Evolutionary conservation across 2,888 invertebrate genomes (phyloP).

Genomic region (Neria commutata): DNA sequence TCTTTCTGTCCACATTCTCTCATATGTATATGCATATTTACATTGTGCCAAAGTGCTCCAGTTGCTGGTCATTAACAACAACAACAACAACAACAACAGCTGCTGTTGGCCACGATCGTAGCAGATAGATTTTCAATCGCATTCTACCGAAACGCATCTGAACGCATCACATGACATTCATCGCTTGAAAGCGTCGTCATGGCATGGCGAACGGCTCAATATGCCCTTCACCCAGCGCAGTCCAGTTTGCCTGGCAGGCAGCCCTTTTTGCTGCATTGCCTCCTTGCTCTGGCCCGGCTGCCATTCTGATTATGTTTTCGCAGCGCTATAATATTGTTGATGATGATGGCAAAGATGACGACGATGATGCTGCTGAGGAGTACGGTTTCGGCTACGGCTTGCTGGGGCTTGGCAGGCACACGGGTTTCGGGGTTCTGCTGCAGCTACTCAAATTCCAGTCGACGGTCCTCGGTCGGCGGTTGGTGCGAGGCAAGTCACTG

Average conservation of each 20-base stretch:
- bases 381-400: too few relatives aligned
- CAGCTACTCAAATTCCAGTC: constrained; percentile 5
- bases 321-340: background rate
- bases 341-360: background rate
- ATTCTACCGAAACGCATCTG: background rate
- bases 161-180: background rate
- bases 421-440: constrained; percentile 3
- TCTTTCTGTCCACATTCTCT: too few relatives aligned
- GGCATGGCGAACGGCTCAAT: background rate
- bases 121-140: too few relatives aligned
- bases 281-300: background rate
- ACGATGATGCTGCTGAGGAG: too few relatives aligned
- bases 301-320: background rate
- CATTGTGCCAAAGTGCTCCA: too few relatives aligned
- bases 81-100: too few relatives aligned
- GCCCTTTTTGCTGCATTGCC: background rate
- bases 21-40: too few relatives aligned
- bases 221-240: background rate
- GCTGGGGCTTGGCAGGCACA: too few relatives aligned
- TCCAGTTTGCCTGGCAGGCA: background rate
- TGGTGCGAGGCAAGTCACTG: constrained; percentile 50
- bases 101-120: too few relatives aligned
- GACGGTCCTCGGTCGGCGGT: too few relatives aligned
- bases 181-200: too few relatives aligned
- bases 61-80: too few relatives aligned